Evolutionary conservation across 2,113 vertebrate species (phyloP).

Genomic region (Centropus bengalensis): DNA sequence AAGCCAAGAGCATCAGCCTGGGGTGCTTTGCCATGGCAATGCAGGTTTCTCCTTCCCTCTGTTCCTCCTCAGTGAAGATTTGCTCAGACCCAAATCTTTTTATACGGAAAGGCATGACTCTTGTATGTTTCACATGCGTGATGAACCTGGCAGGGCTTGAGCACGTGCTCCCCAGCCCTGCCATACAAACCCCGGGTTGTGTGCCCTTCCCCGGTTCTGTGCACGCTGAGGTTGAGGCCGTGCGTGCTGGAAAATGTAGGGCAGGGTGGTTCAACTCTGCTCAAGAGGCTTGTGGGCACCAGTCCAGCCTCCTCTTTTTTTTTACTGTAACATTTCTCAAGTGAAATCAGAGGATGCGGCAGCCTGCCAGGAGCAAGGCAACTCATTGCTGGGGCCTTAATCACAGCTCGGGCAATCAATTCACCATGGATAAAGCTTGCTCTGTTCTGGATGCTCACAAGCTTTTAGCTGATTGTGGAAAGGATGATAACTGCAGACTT

Average conservation of each 20-base stretch:
- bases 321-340: background rate
- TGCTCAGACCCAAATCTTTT: background rate
- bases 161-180: accelerated
- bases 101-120: accelerated
- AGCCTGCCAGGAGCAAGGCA: background rate
- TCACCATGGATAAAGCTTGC: background rate
- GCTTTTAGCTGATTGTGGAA: background rate
- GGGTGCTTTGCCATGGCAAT: background rate
- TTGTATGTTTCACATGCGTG: accelerated
- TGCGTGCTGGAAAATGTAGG: background rate
- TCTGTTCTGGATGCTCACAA: background rate
- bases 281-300: background rate
- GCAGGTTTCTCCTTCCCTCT: background rate
- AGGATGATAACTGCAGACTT: background rate
- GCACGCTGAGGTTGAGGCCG: background rate
- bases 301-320: background rate
- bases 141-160: background rate
- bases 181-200: background rate
- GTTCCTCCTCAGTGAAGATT: background rate
- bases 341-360: background rate
- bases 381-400: background rate
- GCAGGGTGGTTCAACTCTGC: background rate
- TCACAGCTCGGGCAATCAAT: background rate
- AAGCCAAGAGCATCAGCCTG: background rate
- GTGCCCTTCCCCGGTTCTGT: background rate